A percentile compares a stretch with the other conserved stretches of the same genome.
Conservation (phyloP, 2,797 vertebrate genomes). For the Triplophysa yarkandensis region DNA sequence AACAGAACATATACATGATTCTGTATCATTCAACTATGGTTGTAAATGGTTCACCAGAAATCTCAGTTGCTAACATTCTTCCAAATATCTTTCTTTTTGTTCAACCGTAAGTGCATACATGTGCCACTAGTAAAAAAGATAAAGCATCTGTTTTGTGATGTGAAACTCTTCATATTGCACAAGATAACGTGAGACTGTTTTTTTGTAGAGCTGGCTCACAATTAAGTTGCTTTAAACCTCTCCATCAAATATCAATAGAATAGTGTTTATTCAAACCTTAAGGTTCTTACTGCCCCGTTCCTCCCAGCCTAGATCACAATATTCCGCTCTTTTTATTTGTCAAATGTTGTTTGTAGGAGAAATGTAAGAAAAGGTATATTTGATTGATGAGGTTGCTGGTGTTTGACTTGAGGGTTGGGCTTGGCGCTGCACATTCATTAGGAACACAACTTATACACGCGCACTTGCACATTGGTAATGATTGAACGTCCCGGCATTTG, state of each 20-base stretch:
- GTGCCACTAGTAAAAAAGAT: too few species aligned
- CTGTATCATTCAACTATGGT: too few species aligned
- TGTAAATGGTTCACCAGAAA: too few species aligned
- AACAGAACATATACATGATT: too few species aligned
- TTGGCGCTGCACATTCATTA: constrained; percentile 33
- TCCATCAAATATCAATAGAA: constrained; percentile 33
- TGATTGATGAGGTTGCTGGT: constrained; percentile 50
- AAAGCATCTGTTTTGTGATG: too few species aligned
- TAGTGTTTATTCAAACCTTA: constrained; percentile 32
- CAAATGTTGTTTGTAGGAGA: constrained; percentile 18
- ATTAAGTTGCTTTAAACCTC: constrained; percentile 19
- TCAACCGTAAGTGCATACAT: too few species aligned
- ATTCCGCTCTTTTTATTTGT: constrained; percentile 29
- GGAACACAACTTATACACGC: constrained; percentile 17
- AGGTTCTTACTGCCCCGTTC: constrained; percentile 13
- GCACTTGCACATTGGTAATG: constrained; percentile 40
- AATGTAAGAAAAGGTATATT: constrained; percentile 16
- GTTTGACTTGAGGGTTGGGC: constrained; percentile 57
- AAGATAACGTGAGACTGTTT: neutral
- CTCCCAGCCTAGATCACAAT: constrained; percentile 5
- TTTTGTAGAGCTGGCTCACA: neutral
- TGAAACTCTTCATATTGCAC: too few species aligned
- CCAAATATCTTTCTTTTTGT: too few species aligned
- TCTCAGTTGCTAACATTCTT: too few species aligned
- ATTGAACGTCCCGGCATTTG: constrained; percentile 53